These are phyloP conservation scores for Pterocles burchelli DNA, from an alignment of 2,113 vertebrate genomes.

Conservation along the genomic window DNA sequence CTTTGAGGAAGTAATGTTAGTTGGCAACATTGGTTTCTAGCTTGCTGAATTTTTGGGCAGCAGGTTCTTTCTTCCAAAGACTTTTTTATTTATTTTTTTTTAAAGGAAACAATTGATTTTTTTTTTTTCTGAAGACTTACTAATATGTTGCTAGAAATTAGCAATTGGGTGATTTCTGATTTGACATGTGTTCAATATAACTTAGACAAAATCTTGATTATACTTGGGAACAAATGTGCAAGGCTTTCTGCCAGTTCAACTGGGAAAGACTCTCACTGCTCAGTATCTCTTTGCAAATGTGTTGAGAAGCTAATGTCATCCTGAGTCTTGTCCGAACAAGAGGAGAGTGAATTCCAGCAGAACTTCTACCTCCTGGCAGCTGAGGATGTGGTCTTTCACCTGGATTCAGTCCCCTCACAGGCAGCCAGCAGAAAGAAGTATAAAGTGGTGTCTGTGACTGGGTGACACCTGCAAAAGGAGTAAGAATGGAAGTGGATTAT, in stretches of 20 bases:
- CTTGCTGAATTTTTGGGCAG: background rate
- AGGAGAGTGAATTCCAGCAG: background rate
- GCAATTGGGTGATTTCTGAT: background rate
- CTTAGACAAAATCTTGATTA: background rate
- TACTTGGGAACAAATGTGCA: background rate
- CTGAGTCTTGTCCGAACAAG: background rate
- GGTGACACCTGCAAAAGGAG: background rate
- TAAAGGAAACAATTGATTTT: background rate
- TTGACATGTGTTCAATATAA: background rate
- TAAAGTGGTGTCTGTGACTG: accelerated
- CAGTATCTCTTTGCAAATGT: background rate
- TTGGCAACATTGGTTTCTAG: background rate
- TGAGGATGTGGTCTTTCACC: background rate
- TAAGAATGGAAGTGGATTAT: background rate
- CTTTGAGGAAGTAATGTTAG: background rate
- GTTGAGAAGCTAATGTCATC: background rate
- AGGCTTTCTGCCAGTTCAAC: background rate
- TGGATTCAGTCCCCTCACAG: background rate
- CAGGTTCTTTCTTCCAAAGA: background rate
- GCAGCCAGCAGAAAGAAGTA: background rate
- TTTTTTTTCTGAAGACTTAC: background rate
- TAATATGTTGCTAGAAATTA: background rate
- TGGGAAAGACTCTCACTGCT: background rate
- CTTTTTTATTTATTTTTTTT: background rate
- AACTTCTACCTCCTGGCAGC: background rate